Evolutionary conservation across 2,113 vertebrate species (phyloP).

Genomic region (Brevimyrus niger): DNA sequence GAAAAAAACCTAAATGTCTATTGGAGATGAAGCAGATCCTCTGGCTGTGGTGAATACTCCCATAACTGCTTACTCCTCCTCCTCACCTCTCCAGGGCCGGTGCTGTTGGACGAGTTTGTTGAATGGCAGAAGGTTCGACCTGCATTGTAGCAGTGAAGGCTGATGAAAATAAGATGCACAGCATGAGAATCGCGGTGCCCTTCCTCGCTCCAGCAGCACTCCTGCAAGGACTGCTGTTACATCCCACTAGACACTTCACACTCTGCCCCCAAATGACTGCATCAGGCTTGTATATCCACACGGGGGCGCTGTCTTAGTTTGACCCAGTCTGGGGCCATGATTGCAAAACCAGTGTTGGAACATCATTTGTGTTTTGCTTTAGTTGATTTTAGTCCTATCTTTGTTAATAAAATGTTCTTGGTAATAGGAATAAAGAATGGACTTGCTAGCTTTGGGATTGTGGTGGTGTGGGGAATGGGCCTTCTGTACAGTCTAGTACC

Average conservation of each 20-base stretch:
- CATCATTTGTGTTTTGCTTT: conserved; percentile 32
- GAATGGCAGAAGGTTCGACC: conserved; percentile 85
- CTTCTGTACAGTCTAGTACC: not conserved
- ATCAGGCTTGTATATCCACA: conserved; percentile 44
- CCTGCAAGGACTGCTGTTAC: conserved; percentile 23
- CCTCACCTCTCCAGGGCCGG: conserved; percentile 69
- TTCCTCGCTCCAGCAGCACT: not conserved
- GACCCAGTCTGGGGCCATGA: conserved; percentile 34
- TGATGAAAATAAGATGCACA: conserved; percentile 10
- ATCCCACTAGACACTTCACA: conserved; percentile 17
- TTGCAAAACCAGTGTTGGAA: conserved; percentile 41
- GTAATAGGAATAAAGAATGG: conserved; percentile 45
- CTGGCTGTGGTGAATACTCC: not conserved
- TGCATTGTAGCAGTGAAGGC: conserved; percentile 64
- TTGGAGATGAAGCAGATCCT: too few species aligned
- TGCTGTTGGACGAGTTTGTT: conserved; percentile 96
- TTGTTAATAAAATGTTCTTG: conserved; percentile 62
- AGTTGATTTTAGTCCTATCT: conserved; percentile 41
- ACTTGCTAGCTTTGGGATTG: conserved; percentile 22
- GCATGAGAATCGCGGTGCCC: conserved; percentile 3
- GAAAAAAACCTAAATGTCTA: not conserved
- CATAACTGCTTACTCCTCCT: not conserved
- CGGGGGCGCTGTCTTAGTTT: conserved; percentile 27
- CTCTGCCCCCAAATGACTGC: conserved; percentile 36
- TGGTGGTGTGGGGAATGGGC: not conserved